Evolutionary conservation across 1,140 invertebrate species (phyloP), one percentile per base, ranked within the genome.

Genomic region (Heliconius hewitsoni): DNA sequence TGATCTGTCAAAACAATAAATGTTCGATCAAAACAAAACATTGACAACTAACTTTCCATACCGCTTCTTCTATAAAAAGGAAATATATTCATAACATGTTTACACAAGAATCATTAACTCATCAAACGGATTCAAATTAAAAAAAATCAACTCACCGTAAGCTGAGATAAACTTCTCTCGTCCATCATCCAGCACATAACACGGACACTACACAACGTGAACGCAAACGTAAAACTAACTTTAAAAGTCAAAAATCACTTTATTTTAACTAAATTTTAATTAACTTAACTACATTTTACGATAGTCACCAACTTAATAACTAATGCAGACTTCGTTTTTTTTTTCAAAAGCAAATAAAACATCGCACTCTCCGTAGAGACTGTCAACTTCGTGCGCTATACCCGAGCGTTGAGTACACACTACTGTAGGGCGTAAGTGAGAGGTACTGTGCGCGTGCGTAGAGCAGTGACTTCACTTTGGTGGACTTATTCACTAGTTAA

Each of bases 401-500:
- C 55, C 39, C 87, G 85, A 86, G 80, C 66, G 87, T 81, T 85
- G 86, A 85, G 81, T 82, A 81, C 84, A 85, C 85, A 94, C 91
- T 94, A 93, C 88, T 78, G 89, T 89, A 91, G 89, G 87, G 90
- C 91, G 91, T 93, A 90, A 86, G 85, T 83, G 78, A 84, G 78
- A 78, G 81, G 84, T 83, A 86, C 85, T 90, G 55, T 90, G 91
- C 93, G 93, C 93, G 79, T 94, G 93, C 93, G 91, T 89, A 81
- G 79, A 89, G 85, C 74, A 92, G 90, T 93, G 90, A 93, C 89
- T 92, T 92, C 86, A 85, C 83, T 87, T 86, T 88, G 86, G 88
- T 87, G 87, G 89, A 92, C 90, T 93, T 92, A 91, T 92, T 93
- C 88, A 88, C 84, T 83, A 93, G 89, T 94, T 94, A 94, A 93